Evolutionary conservation across 2,113 vertebrate genomes (phyloP).

Genomic region (Theropithecus gelada): DNA sequence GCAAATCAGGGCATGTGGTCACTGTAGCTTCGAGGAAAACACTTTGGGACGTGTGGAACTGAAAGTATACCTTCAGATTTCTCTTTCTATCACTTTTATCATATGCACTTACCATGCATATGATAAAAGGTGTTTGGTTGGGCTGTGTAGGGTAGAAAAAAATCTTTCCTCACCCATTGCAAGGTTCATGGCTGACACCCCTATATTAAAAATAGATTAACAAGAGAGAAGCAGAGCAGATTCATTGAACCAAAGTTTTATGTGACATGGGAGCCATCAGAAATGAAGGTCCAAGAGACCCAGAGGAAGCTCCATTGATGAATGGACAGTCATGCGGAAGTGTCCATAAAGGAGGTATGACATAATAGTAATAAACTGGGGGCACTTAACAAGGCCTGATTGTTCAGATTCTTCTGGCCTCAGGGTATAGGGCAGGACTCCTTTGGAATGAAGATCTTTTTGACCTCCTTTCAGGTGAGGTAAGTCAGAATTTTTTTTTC

Average conservation of each 20-base stretch:
- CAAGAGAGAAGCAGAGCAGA: not conserved
- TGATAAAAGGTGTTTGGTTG: not conserved
- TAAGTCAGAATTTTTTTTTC: not conserved
- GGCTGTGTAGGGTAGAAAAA: not conserved
- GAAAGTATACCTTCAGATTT: not conserved
- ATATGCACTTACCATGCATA: not conserved
- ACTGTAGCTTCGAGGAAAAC: not conserved
- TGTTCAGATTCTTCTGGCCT: not conserved
- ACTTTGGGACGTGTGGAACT: not conserved
- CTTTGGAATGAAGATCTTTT: not conserved
- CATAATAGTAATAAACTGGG: not conserved
- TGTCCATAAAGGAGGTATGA: not conserved
- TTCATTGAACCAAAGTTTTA: not conserved
- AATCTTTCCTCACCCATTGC: not conserved
- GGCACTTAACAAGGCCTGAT: not conserved
- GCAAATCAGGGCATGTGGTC: not conserved
- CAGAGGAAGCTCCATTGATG: not conserved
- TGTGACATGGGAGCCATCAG: not conserved
- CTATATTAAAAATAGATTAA: not conserved
- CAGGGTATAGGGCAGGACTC: not conserved
- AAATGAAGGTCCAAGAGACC: not conserved
- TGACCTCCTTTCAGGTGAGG: not conserved
- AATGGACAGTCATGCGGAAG: not conserved
- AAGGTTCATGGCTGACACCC: not conserved
- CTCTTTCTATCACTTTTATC: not conserved